phyloP scores from a whole-genome alignment of 1,140 invertebrate genomes.

The Euura saliciscinereae region DNA sequence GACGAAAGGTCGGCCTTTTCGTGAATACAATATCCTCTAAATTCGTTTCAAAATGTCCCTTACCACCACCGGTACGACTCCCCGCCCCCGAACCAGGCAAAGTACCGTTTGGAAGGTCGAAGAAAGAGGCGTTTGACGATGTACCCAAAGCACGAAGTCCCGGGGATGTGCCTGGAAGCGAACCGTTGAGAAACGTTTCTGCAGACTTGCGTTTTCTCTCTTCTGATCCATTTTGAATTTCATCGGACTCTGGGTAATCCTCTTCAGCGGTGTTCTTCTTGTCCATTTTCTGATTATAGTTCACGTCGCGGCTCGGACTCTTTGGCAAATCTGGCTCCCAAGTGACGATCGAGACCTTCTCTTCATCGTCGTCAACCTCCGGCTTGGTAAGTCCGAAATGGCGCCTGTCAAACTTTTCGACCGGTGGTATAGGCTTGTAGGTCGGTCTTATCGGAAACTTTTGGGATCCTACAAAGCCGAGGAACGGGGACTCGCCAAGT shows the following conservation, averaged over 20 bases:
- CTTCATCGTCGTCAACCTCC: constrained; percentile 24
- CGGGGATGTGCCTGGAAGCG: background rate
- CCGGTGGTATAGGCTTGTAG: constrained; percentile 38
- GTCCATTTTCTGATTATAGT: background rate
- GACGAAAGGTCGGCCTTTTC: background rate
- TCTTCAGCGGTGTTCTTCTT: background rate
- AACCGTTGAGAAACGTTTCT: background rate
- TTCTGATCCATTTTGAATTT: too few relatives aligned
- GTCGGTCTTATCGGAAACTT: constrained; percentile 47
- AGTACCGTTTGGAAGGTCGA: background rate
- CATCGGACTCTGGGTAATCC: background rate
- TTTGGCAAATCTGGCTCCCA: constrained; percentile 39
- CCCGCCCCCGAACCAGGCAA: constrained; percentile 3
- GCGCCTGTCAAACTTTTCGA: constrained; percentile 50
- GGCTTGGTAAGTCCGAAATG: constrained; percentile 45
- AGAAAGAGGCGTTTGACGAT: background rate
- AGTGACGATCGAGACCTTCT: constrained; percentile 18
- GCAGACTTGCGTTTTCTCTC: background rate
- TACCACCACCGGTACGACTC: background rate
- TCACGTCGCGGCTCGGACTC: constrained; percentile 36
- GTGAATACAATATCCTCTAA: background rate
- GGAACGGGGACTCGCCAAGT: constrained; percentile 35
- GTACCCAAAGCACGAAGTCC: background rate
- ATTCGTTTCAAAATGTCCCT: background rate
- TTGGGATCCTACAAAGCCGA: constrained; percentile 45